Percentiles rank a stretch among this genome's conserved stretches.
phyloP scores from a whole-genome alignment of 2,113 vertebrate genomes.

The Rhinolophus ferrumequinum region DNA sequence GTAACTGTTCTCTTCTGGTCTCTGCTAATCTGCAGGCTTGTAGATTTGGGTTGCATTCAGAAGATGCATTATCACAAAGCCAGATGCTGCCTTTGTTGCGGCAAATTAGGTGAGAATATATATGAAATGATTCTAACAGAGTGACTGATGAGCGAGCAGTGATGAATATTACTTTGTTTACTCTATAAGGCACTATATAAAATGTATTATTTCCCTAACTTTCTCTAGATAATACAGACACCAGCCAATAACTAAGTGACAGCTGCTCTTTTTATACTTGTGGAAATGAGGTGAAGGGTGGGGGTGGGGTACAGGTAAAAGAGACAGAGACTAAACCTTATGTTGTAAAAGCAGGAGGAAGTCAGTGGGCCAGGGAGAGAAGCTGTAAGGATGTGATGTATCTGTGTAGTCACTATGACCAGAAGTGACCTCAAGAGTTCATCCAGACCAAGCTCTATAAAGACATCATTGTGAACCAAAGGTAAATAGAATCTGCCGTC shows the following conservation, averaged over 20 bases:
- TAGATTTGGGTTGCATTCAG: background rate
- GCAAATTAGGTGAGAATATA: background rate
- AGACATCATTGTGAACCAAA: background rate
- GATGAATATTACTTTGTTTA: background rate
- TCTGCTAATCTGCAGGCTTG: background rate
- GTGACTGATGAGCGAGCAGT: background rate
- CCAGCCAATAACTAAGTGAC: background rate
- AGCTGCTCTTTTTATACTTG: background rate
- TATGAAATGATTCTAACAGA: background rate
- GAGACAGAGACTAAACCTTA: background rate
- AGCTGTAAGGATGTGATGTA: rapidly evolving
- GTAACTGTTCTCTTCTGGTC: background rate
- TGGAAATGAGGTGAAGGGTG: background rate
- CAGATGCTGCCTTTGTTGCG: background rate
- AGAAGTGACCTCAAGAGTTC: background rate
- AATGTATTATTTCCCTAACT: background rate
- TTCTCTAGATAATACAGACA: background rate
- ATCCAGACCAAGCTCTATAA: background rate
- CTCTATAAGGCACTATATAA: background rate
- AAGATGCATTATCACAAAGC: background rate
- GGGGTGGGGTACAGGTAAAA: background rate
- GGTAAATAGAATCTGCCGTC: background rate
- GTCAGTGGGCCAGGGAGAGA: background rate
- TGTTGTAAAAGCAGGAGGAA: background rate
- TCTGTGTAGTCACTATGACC: no score